phyloP scores from a whole-genome alignment of 2,113 vertebrate species.

The Tragelaphus scriptus region DNA sequence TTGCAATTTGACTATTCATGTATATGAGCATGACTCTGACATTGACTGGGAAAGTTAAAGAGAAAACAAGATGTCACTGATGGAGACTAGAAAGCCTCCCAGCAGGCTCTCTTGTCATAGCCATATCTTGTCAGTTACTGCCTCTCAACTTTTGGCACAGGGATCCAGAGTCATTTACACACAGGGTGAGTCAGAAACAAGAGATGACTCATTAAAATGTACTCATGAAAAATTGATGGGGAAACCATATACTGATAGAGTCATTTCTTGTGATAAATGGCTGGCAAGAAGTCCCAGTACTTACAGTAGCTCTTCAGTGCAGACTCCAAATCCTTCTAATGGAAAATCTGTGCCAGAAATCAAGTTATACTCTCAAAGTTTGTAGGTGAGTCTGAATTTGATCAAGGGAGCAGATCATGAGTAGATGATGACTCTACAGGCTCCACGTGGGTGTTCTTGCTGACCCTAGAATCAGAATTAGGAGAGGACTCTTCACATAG shows the following conservation, averaged over 20 bases:
- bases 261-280: neutral
- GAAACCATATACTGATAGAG: neutral
- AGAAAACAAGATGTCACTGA: neutral
- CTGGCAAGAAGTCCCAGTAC: neutral
- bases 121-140: neutral
- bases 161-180: neutral
- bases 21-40: neutral
- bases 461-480: neutral
- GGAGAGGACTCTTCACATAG: neutral
- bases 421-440: neutral
- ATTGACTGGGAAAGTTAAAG: neutral
- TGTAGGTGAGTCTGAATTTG: neutral
- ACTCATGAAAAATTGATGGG: neutral
- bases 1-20: neutral
- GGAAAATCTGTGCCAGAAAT: neutral
- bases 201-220: neutral
- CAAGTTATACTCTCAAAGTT: neutral
- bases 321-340: neutral
- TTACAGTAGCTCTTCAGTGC: neutral
- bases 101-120: neutral
- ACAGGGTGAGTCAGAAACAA: neutral
- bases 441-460: neutral
- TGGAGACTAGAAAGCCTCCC: neutral
- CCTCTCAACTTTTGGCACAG: neutral
- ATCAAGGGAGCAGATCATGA: neutral